A percentile compares a stretch with the other conserved stretches of the same genome.
phyloP scores from a whole-genome alignment of 2,888 invertebrate genomes.

The Hyles lineata region DNA sequence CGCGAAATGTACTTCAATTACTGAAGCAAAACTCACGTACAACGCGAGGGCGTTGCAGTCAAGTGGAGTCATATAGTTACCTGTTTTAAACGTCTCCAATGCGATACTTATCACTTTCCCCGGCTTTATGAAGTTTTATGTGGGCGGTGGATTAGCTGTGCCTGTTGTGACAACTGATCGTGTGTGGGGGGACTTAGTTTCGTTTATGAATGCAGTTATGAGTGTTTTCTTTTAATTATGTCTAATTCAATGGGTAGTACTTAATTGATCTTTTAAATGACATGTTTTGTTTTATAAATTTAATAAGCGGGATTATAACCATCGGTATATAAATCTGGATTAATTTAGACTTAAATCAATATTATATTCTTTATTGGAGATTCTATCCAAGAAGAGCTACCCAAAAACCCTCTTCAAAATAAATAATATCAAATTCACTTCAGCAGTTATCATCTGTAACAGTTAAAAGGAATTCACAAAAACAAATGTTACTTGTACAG shows the following conservation, averaged over 20 bases:
- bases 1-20: constrained; percentile 30
- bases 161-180: not conserved
- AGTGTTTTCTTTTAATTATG: no score
- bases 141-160: constrained; percentile 18
- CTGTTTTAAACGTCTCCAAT: constrained; percentile 20
- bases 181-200: not conserved
- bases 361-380: no score
- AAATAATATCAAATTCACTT: not conserved
- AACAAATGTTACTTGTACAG: not conserved
- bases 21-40: constrained; percentile 25
- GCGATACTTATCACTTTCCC: constrained; percentile 25
- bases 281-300: no score
- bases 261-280: no score
- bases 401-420: not conserved
- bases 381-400: no score
- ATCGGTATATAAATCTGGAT: no score
- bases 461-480: not conserved
- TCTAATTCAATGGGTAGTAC: no score
- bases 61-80: constrained; percentile 11
- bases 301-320: no score
- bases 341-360: no score
- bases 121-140: constrained; percentile 3
- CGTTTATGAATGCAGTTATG: not conserved
- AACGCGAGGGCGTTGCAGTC: constrained; percentile 21
- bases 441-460: not conserved